Base-by-base conservation (phyloP, 2,888 invertebrate species). In the Andrena dorsata region DNA sequence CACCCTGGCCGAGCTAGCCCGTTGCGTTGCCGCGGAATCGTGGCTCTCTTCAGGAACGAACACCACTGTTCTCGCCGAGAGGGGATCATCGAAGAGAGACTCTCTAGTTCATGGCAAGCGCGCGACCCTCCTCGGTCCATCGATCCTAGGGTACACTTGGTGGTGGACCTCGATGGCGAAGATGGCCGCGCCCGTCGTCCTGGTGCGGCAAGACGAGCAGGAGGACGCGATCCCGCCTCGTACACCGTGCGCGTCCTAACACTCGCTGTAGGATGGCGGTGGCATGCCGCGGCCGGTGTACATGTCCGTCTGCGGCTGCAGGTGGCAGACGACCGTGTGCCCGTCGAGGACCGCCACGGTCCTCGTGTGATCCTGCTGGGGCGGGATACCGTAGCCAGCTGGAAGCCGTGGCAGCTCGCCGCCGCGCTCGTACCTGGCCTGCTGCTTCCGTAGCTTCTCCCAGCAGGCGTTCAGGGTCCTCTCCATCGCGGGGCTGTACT, bases 291-390 rank as follows among this genome's bases (percentile, higher is more conserved):
- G 94, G 76, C 95, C 94, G 82, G 95, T 94, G 90, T 95, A 95
- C 91, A 95, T 94, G 90, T 95, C 94, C 80, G 94, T 92, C 76
- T 95, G 96, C 53, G 97, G 97, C 93, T 98, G 97, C 90, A 98
- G 94, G 92, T 97, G 97, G 94, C 98, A 98, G 77, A 98, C 97
- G 79, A 98, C 98, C 81, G 97, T 97, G 91, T 96, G 96, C 63
- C 98, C 97, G 92, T 98, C 97, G 72, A 98, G 94, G 82, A 98
- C 98, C 16, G 98, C 98, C 35, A 98, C 97, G 32, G 93, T 93
- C 77, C 94, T 89, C 81, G 93, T 92, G 84, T 93, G 94, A 72
- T 93, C 93, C 80, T 91, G 92, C 65, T 91, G 91, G 13, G 88
- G 89, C 20, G 92, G 90, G 26, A 91, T 83, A 3, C 90, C 92